Evolutionary conservation across 2,888 invertebrate species (phyloP).

Genomic region (Pollenia angustigena): DNA sequence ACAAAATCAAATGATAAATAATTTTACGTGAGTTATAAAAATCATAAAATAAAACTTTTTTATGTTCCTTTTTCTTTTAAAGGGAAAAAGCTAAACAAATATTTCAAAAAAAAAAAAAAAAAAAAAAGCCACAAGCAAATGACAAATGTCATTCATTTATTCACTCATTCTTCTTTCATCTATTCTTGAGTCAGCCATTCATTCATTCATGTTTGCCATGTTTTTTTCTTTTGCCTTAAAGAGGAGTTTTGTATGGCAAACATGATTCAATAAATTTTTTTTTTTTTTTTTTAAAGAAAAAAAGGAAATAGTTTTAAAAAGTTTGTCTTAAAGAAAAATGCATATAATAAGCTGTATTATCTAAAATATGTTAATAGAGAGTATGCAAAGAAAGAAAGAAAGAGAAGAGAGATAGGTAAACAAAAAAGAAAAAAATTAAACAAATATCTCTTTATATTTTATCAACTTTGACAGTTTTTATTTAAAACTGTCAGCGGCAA

Average conservation of each 20-base stretch:
- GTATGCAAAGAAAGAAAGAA: background rate
- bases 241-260: constrained; percentile 6
- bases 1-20: background rate
- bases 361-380: background rate
- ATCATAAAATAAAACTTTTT: constrained; percentile 24
- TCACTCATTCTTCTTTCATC: background rate
- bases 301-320: background rate
- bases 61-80: constrained; percentile 3
- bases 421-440: background rate
- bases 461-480: constrained; percentile 57
- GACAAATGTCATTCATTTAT: constrained; percentile 61
- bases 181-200: constrained; percentile 25
- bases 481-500: constrained; percentile 68
- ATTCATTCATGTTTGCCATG: constrained; percentile 25
- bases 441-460: background rate
- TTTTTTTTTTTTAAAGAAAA: background rate
- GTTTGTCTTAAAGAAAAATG: background rate
- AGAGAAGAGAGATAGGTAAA: too few relatives aligned
- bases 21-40: constrained; percentile 35
- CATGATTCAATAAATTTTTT: background rate
- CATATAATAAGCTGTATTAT: background rate
- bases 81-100: constrained; percentile 1
- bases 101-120: background rate
- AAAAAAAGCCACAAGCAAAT: constrained; percentile 19
- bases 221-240: background rate